Evolutionary conservation across 2,888 invertebrate genomes (phyloP).

Genomic region (Pediacus dermestoides): DNA sequence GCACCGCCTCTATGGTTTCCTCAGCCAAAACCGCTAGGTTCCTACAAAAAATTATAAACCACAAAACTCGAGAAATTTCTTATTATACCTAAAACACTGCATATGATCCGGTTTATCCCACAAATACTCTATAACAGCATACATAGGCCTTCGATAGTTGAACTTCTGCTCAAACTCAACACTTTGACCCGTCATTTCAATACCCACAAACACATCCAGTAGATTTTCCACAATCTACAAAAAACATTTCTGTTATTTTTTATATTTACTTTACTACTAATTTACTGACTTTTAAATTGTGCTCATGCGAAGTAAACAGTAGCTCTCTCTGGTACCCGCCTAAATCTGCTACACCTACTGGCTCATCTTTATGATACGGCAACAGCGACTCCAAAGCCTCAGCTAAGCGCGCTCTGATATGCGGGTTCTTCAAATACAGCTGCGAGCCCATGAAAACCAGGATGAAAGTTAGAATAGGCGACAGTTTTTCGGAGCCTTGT

Average conservation of each 20-base stretch:
- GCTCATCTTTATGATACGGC: slow-evolving; percentile 64
- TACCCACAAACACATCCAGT: slow-evolving; percentile 91
- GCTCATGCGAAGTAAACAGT: slow-evolving; percentile 74
- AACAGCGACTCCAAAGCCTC: slow-evolving; percentile 85
- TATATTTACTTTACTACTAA: slow-evolving; percentile 2
- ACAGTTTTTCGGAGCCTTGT: slow-evolving; percentile 60
- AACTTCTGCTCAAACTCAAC: slow-evolving; percentile 97
- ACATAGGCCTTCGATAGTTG: slow-evolving; percentile 94
- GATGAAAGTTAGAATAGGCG: slow-evolving; percentile 73
- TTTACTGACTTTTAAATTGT: slow-evolving; percentile 59
- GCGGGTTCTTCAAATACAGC: slow-evolving; percentile 76
- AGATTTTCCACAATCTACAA: slow-evolving; percentile 73
- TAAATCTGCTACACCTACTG: slow-evolving; percentile 45
- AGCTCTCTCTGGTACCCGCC: slow-evolving; percentile 64
- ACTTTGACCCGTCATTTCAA: slow-evolving; percentile 95
- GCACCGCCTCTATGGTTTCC: slow-evolving; percentile 82
- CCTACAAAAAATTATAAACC: slow-evolving; percentile 49
- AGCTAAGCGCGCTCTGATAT: slow-evolving; percentile 84
- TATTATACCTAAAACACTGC: slow-evolving; percentile 64
- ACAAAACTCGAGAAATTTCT: slow-evolving; percentile 7
- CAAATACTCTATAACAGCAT: slow-evolving; percentile 85
- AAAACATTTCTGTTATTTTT: slow-evolving; percentile 8
- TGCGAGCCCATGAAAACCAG: slow-evolving; percentile 87
- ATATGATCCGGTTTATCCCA: slow-evolving; percentile 81
- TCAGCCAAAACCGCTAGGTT: slow-evolving; percentile 76